Evolutionary conservation across 2,888 invertebrate species (phyloP).

Genomic region (Aphidius colemani): DNA sequence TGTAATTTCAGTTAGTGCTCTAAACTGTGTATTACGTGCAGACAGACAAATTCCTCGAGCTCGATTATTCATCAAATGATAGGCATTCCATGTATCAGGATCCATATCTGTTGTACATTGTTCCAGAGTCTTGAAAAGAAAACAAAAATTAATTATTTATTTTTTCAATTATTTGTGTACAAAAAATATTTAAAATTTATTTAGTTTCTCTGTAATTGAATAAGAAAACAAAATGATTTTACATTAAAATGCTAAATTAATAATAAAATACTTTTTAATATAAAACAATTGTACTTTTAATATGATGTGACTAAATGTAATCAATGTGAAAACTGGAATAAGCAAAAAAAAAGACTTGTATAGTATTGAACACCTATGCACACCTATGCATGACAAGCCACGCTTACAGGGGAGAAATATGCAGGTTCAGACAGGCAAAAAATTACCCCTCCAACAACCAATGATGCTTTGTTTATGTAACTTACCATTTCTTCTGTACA

Average conservation of each 20-base stretch:
- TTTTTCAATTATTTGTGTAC: constrained; percentile 9
- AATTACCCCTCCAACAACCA: constrained; percentile 34
- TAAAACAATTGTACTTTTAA: no score
- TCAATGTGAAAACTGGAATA: no score
- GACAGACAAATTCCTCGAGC: constrained; percentile 72
- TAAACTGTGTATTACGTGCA: constrained; percentile 68
- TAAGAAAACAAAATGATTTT: not conserved
- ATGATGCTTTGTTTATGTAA: not conserved
- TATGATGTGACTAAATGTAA: no score
- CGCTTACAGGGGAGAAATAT: constrained; percentile 38
- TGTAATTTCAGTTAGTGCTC: constrained; percentile 68
- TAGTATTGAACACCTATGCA: no score
- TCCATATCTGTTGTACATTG: constrained; percentile 72
- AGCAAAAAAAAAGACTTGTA: no score
- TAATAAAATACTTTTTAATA: no score
- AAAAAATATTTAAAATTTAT: not conserved
- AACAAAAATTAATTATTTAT: no score
- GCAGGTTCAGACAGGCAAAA: constrained; percentile 48
- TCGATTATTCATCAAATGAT: constrained; percentile 70
- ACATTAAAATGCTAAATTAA: not conserved
- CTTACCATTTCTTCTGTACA: constrained; percentile 68
- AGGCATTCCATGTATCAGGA: constrained; percentile 71
- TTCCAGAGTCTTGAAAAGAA: constrained; percentile 61
- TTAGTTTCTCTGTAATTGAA: not conserved
- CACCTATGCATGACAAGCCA: not conserved